Percentiles rank a stretch among this genome's conserved stretches.
phyloP scores from a whole-genome alignment of 2,888 invertebrate genomes.

The Caenorhabditis panamensis region DNA sequence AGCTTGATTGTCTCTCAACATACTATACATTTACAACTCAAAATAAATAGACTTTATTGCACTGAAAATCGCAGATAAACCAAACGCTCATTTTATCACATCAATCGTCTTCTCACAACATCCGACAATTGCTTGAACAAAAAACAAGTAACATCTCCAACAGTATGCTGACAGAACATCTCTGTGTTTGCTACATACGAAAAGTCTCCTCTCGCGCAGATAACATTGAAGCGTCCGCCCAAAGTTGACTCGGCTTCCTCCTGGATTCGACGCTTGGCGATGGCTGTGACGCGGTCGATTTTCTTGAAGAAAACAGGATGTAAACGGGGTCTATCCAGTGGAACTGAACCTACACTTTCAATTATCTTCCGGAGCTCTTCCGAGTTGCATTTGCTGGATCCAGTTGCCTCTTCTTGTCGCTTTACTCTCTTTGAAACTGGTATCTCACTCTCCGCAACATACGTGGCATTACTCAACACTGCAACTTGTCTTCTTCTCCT shows the following conservation, averaged over 20 bases:
- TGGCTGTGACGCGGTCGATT: conserved; percentile 68
- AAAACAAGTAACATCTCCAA: conserved; percentile 71
- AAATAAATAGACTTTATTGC: too few relatives aligned
- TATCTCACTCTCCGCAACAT: conserved; percentile 35
- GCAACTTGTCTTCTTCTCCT: conserved; percentile 11
- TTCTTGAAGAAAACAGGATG: conserved; percentile 48
- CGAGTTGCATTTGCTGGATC: conserved; percentile 58
- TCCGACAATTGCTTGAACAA: conserved; percentile 69
- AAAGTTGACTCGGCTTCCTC: conserved; percentile 59
- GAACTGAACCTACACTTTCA: conserved; percentile 37
- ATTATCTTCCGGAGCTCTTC: conserved; percentile 62
- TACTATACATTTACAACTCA: too few relatives aligned
- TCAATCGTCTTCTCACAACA: conserved; percentile 50
- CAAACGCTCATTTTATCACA: conserved; percentile 27
- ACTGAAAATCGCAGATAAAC: too few relatives aligned
- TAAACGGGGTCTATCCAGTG: not conserved
- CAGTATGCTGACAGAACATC: conserved; percentile 67
- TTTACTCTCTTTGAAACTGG: too few relatives aligned
- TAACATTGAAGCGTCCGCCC: conserved; percentile 65
- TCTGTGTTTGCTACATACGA: conserved; percentile 71
- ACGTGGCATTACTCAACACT: conserved; percentile 66
- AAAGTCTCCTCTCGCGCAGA: conserved; percentile 69
- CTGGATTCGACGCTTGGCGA: conserved; percentile 68
- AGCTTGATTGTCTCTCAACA: too few relatives aligned
- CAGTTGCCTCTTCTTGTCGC: not conserved